phyloP scores from a whole-genome alignment of 2,888 invertebrate genomes.

The Lepetodrilus schrolli region DNA sequence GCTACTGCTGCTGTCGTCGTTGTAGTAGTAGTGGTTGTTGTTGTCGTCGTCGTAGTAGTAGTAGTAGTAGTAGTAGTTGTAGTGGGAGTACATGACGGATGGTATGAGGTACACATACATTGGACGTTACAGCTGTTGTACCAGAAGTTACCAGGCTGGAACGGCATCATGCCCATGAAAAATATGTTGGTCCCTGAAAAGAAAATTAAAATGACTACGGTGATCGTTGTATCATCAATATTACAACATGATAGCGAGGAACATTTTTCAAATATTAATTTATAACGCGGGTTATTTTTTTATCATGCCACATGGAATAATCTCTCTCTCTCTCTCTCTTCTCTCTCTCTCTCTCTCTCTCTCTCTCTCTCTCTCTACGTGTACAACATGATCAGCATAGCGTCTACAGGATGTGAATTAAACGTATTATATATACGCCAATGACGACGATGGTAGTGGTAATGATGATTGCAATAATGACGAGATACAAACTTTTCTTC shows the following conservation, averaged over 20 bases:
- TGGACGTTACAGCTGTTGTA: slow-evolving; percentile 1
- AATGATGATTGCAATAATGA: neutral
- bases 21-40: neutral
- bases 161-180: neutral
- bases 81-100: neutral
- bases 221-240: too few relatives aligned
- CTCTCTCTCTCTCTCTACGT: too few relatives aligned
- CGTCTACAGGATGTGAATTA: too few relatives aligned
- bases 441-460: neutral
- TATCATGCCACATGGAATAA: too few relatives aligned
- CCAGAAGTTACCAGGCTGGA: neutral
- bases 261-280: neutral
- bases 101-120: slow-evolving; percentile 6
- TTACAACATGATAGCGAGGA: neutral
- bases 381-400: too few relatives aligned
- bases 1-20: neutral
- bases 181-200: neutral
- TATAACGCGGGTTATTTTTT: too few relatives aligned
- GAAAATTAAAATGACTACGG: neutral
- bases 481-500: neutral
- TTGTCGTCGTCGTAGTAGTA: neutral
- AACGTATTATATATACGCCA: too few relatives aligned
- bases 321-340: too few relatives aligned
- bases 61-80: neutral
- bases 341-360: too few relatives aligned